phyloP scores from a whole-genome alignment of 2,113 vertebrate genomes.

The Caranx ignobilis region DNA sequence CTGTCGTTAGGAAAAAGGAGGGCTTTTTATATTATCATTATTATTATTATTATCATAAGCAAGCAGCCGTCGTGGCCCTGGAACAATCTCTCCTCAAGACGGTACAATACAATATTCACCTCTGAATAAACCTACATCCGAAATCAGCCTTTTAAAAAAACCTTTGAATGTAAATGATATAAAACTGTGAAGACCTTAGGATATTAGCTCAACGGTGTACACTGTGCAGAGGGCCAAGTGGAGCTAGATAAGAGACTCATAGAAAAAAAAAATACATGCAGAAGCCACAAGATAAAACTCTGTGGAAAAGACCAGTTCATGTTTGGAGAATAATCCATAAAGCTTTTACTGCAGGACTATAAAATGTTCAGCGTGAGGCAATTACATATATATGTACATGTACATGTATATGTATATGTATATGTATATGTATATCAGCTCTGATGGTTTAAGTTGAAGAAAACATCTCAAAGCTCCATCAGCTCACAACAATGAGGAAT shows the following conservation, averaged over 20 bases:
- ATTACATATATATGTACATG: no score
- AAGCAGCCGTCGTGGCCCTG: conserved; percentile 1
- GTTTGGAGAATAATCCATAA: not conserved
- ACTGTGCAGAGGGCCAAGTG: conserved; percentile 36
- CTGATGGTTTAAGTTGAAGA: not conserved
- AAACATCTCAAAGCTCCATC: not conserved
- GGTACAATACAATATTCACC: not conserved
- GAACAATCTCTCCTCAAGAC: not conserved
- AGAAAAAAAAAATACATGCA: conserved; percentile 8
- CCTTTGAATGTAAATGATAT: not conserved
- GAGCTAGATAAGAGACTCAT: conserved; percentile 32
- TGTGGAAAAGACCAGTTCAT: not conserved
- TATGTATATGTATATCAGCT: no score
- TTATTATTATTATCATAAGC: not conserved
- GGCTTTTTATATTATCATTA: conserved; percentile 13
- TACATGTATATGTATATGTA: no score
- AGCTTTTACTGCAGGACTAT: no score
- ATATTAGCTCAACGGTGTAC: conserved; percentile 4
- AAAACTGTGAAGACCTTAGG: not conserved
- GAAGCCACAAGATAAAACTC: conserved; percentile 19
- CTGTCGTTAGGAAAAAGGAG: not conserved
- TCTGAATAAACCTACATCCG: not conserved
- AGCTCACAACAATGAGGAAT: not conserved
- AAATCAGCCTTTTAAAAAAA: not conserved
- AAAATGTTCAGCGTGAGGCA: not conserved